Percentiles rank a stretch among this genome's conserved stretches.
Evolutionary conservation across 2,113 vertebrate genomes (phyloP).

Genomic region (Mustela lutreola): DNA sequence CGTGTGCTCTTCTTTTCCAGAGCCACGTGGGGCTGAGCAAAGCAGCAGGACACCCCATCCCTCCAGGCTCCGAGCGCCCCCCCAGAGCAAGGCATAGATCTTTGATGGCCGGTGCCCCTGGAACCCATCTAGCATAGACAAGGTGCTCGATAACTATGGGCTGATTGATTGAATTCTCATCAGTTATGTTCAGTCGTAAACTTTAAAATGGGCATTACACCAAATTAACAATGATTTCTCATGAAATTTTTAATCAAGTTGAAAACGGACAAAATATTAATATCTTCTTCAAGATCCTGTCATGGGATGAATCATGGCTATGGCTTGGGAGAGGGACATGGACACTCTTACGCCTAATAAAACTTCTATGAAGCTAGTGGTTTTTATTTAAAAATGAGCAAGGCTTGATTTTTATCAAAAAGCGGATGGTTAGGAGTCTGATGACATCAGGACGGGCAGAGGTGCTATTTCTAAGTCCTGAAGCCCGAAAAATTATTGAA

Average conservation of each 20-base stretch:
- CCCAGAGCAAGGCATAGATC: too few relatives aligned
- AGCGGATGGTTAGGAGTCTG: neutral
- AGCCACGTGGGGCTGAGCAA: neutral
- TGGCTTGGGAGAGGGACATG: neutral
- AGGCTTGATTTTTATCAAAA: neutral
- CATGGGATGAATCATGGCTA: neutral
- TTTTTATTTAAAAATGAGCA: neutral
- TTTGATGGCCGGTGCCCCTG: accelerated
- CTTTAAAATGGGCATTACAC: neutral
- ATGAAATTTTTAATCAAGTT: neutral
- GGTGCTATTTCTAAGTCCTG: neutral
- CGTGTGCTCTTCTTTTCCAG: neutral
- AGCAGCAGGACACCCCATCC: too few relatives aligned
- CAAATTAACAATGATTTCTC: neutral
- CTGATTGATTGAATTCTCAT: neutral
- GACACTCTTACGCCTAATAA: neutral
- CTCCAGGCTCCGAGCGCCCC: neutral
- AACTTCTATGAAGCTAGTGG: neutral
- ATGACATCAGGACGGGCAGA: too few relatives aligned
- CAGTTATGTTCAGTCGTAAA: neutral
- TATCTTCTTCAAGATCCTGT: neutral
- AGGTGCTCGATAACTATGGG: accelerated
- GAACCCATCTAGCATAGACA: accelerated
- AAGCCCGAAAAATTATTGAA: neutral
- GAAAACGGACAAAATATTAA: neutral